Percentiles rank a stretch among this genome's conserved stretches.
These are phyloP conservation scores for Macrostomum lignano DNA, from an alignment of 1,140 invertebrate species.

Conservation along the genomic window DNA sequence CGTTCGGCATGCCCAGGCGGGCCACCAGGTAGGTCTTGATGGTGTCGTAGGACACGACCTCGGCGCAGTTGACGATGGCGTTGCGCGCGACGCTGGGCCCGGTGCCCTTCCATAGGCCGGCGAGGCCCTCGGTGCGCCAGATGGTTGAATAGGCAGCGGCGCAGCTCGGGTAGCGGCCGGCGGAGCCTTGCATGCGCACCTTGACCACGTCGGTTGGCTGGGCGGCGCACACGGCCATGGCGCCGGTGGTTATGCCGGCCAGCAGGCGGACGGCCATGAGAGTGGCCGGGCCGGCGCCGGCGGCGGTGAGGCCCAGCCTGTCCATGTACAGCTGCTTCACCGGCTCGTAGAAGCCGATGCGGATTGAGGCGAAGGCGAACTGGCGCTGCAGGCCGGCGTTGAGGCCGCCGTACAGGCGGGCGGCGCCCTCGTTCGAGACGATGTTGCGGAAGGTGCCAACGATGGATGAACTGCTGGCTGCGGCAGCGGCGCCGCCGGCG, in stretches of 20 bases:
- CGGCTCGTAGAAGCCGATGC: slow-evolving; percentile 43
- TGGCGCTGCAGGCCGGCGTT: slow-evolving; percentile 40
- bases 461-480: too few species aligned
- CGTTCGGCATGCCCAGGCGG: too few species aligned
- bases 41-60: too few species aligned
- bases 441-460: slow-evolving; percentile 36
- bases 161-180: slow-evolving; percentile 32
- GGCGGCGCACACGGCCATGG: slow-evolving; percentile 35
- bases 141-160: slow-evolving; percentile 37
- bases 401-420: slow-evolving; percentile 40
- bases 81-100: too few species aligned
- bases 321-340: slow-evolving; percentile 36
- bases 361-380: too few species aligned
- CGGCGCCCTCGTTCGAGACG: slow-evolving; percentile 34
- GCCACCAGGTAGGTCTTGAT: too few species aligned
- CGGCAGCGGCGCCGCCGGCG: too few species aligned
- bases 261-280: too few species aligned
- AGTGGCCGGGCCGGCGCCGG: slow-evolving; percentile 27
- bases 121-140: slow-evolving; percentile 32
- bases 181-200: slow-evolving; percentile 33
- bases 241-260: slow-evolving; percentile 39
- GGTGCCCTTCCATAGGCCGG: slow-evolving; percentile 42
- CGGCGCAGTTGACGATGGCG: too few species aligned
- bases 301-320: slow-evolving; percentile 15
- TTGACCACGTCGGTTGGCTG: slow-evolving; percentile 46